Base-by-base conservation (phyloP, 2,113 vertebrate species). In the Stegastes partitus region DNA sequence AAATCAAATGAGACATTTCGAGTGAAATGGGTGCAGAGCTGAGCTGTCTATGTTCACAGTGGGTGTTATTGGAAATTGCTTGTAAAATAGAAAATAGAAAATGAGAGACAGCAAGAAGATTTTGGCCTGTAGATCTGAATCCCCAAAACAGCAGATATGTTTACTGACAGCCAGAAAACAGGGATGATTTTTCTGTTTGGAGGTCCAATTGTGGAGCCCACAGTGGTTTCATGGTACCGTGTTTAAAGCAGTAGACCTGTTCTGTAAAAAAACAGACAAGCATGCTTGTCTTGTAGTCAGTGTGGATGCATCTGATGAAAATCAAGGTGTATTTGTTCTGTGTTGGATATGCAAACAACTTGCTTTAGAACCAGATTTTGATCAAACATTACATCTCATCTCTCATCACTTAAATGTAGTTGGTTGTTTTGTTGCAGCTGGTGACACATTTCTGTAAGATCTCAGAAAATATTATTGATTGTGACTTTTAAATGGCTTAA, bases 1-100 rank as follows among this genome's bases (percentile, higher is more conserved):
- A 62, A 69, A 74, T 73, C 42, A 74, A 74, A 82, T 28, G 19
- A 74, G 50, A 77, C 65, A 65, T 70, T 79, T 77, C 56, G 72
- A 63, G 58, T 15, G 69, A 63, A 37, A 56, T 19, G 45, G 59
- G 3, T 57, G 74, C 64, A 77, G 51, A 42, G 64, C 47, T 45
- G 23, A 77, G 66, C 75, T 58, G 61, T 73, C 69, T 67, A 54
- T 51, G 45, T 56, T 65, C 28, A 67, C 69, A 79, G 45, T 50
- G 64, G 49, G 37, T 77, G 57, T 65, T 44, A n/a, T 9, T 51
- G n/a, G n/a, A 55, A 68, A 65, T 42, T 42, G 72, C 23, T 79
- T 59, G 42, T 18, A 58, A 79, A 79, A 72, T n/a, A 50, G 22
- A 58, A 79, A 79, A 72, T n/a, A 50, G 22, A 77, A 59, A 79